phyloP scores from a whole-genome alignment of 2,113 vertebrate species.

The Centrocercus urophasianus region DNA sequence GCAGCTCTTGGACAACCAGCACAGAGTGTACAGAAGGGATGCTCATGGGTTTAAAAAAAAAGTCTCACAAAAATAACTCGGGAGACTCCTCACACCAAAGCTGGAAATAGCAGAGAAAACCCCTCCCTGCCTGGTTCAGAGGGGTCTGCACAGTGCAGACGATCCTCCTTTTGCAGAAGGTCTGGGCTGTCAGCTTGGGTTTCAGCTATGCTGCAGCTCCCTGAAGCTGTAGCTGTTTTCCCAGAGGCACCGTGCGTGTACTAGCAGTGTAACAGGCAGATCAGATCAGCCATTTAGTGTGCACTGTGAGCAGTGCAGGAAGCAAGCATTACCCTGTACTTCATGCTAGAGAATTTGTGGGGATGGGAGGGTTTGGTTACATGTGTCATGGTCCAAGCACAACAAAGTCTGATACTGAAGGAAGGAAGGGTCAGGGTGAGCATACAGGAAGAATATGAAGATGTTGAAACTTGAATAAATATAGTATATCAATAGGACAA shows the following conservation, averaged over 20 bases:
- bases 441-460: not conserved
- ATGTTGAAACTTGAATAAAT: not conserved
- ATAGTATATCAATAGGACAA: not conserved
- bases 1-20: conserved; percentile 32
- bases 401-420: not conserved
- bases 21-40: conserved; percentile 37
- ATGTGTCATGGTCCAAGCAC: fast-evolving
- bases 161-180: not conserved
- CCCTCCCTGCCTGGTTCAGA: conserved; percentile 1
- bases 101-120: conserved; percentile 67
- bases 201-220: not conserved
- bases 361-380: not conserved
- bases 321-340: not conserved
- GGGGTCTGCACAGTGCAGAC: not conserved
- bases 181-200: not conserved
- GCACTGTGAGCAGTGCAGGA: fast-evolving
- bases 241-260: not conserved
- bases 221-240: not conserved
- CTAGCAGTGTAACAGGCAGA: not conserved
- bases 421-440: not conserved
- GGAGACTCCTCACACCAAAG: conserved; percentile 58
- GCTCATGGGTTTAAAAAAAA: not conserved
- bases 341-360: not conserved
- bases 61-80: conserved; percentile 27
- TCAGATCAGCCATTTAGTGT: not conserved